These are phyloP conservation scores for Balearica regulorum DNA, from an alignment of 2,797 vertebrate species.

Conservation along the genomic window DNA sequence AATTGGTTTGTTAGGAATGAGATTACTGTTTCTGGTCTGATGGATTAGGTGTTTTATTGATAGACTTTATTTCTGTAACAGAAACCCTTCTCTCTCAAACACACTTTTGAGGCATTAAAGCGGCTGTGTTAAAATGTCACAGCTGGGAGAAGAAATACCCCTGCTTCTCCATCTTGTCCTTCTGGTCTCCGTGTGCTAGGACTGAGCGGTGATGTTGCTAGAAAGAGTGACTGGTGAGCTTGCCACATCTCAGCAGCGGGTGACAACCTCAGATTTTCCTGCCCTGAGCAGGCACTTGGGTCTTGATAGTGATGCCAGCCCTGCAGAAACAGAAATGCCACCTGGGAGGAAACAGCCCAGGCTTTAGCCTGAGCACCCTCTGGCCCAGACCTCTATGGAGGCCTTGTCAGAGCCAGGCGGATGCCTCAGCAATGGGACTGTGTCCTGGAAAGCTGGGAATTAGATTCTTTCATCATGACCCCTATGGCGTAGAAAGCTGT, in stretches of 20 bases:
- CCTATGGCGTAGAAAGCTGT: not conserved
- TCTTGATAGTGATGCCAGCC: not conserved
- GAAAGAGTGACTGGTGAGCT: not conserved
- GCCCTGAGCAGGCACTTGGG: not conserved
- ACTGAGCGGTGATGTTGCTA: not conserved
- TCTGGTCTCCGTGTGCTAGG: not conserved
- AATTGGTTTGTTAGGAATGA: not conserved
- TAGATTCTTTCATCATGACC: not conserved
- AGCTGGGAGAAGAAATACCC: not conserved
- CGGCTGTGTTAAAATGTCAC: not conserved
- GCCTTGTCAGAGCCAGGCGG: not conserved
- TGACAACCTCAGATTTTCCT: not conserved
- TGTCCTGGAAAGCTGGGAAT: not conserved
- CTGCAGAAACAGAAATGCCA: not conserved
- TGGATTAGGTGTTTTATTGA: not conserved
- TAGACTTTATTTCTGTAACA: not conserved
- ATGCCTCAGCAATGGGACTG: not conserved
- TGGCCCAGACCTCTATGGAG: not conserved
- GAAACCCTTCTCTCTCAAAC: not conserved
- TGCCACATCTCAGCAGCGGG: accelerated
- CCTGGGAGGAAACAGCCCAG: not conserved
- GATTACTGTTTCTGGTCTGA: not conserved
- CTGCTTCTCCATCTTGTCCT: not conserved
- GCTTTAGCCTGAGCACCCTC: not conserved
- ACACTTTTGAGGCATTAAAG: not conserved